Conservation (phyloP, 1,140 invertebrate species). For the Panonychus citri region DNA sequence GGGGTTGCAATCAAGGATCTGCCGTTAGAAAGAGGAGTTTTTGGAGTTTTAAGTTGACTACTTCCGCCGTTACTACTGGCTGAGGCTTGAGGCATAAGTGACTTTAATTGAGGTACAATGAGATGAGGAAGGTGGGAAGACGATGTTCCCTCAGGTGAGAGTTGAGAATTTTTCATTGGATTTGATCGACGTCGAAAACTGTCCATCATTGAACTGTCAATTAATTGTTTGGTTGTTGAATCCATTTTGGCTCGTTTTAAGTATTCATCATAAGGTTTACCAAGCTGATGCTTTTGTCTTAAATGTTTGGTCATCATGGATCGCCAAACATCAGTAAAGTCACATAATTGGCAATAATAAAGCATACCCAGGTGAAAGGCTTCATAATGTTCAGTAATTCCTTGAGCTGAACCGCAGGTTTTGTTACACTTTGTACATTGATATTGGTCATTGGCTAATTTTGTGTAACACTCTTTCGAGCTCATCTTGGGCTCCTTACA, state of each 20-base stretch:
- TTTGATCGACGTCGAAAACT: no score
- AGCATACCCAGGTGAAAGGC: not conserved
- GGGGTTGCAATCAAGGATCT: no score
- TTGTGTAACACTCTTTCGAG: not conserved
- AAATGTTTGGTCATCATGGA: not conserved
- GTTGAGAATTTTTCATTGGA: no score
- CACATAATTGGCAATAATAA: not conserved
- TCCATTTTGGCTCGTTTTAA: not conserved
- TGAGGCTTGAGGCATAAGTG: no score
- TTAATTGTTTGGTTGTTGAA: not conserved
- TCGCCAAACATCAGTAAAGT: not conserved
- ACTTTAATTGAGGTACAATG: no score
- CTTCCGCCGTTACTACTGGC: no score
- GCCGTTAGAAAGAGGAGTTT: no score
- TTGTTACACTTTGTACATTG: not conserved
- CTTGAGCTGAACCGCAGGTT: not conserved
- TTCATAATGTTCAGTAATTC: not conserved
- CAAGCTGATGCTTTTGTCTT: not conserved
- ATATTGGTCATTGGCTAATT: not conserved
- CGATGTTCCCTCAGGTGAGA: no score
- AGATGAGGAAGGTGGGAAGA: no score
- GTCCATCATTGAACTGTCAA: no score
- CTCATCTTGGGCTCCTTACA: not conserved
- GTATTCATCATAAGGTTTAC: not conserved
- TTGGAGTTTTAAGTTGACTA: no score